These are phyloP conservation scores for Cartodere bifasciata DNA, from an alignment of 2,888 invertebrate genomes.

Conservation along the genomic window DNA sequence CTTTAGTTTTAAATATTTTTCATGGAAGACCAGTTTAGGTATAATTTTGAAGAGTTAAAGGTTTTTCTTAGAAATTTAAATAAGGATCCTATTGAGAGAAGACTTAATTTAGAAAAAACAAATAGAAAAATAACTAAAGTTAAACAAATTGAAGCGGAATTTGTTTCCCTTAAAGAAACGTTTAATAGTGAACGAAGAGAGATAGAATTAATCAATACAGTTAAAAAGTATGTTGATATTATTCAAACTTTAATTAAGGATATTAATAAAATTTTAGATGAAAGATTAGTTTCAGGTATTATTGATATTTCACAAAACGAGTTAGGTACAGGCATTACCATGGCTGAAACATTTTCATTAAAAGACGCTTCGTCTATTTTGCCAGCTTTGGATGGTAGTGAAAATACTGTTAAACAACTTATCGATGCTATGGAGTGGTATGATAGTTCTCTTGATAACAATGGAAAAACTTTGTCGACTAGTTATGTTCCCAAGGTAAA, in stretches of 20 bases:
- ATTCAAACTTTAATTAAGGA: neutral
- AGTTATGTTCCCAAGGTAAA: slow-evolving; percentile 15
- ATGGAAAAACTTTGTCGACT: slow-evolving; percentile 14
- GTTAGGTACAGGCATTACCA: slow-evolving; percentile 1
- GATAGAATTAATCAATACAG: neutral
- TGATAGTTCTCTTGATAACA: slow-evolving; percentile 12
- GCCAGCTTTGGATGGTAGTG: slow-evolving; percentile 14
- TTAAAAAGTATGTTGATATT: slow-evolving; percentile 3
- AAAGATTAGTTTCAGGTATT: neutral
- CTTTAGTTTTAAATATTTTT: no score
- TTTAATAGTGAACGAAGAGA: slow-evolving; percentile 3
- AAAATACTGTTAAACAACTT: slow-evolving; percentile 14
- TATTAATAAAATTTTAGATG: slow-evolving; percentile 2
- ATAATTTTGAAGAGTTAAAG: slow-evolving; percentile 4
- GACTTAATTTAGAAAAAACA: neutral
- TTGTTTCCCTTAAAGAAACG: neutral
- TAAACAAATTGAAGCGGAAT: neutral
- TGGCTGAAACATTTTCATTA: slow-evolving; percentile 16
- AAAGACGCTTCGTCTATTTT: slow-evolving; percentile 14
- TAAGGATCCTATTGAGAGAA: slow-evolving; percentile 1
- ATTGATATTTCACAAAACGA: neutral
- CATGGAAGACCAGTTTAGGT: slow-evolving; percentile 2
- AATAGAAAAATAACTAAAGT: slow-evolving; percentile 3
- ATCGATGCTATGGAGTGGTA: slow-evolving; percentile 18
- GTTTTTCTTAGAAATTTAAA: slow-evolving; percentile 7